Evolutionary conservation across 1,140 invertebrate species (phyloP), one percentile per base, ranked within the genome.

Genomic region (Battus philenor): DNA sequence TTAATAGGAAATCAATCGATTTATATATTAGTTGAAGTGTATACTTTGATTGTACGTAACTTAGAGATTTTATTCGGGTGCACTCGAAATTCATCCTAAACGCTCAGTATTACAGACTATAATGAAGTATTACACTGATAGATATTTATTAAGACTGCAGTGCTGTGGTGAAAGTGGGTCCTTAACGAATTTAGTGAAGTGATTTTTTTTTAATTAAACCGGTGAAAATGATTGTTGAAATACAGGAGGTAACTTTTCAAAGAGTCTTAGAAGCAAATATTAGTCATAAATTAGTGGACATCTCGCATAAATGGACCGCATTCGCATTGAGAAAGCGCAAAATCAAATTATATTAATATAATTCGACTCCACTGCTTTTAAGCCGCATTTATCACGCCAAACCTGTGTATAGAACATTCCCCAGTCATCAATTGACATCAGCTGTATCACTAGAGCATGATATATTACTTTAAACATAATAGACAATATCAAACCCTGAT

Each of bases 181-280:
- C 38, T 41, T 41, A 29, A 41, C 38, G 38, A 41, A 41, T 41
- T 41, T 55, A 46, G 54, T 59, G 56, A 60, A 57, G 70, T 59
- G 60, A 61, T 59, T 58, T 63, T 53, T 44, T 43, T 41, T 41
- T 41, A n/a, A n/a, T n/a, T n/a, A n/a, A n/a, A n/a, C 29, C 26
- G 59, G 53, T 51, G 56, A 67, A 74, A 61, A 83, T 83, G 79
- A 80, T 83, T 72, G 79, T 83, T 66, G 79, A 83, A 68, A 83
- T 83, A 60, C 74, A 80, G 60, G 76, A 80, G 79, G 76, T 83
- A 78, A 59, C 63, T 65, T 54, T 55, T 20, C 33, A 34, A 31
- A 30, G 18, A 47, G 34, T 45, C 27, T 33, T 18, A 44, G 47
- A 27, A 26, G 38, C 38, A 41, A 41, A 17, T 13, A 41, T 41